Evolutionary conservation across 2,113 vertebrate species (phyloP).

Genomic region (Nesogale talazaci): DNA sequence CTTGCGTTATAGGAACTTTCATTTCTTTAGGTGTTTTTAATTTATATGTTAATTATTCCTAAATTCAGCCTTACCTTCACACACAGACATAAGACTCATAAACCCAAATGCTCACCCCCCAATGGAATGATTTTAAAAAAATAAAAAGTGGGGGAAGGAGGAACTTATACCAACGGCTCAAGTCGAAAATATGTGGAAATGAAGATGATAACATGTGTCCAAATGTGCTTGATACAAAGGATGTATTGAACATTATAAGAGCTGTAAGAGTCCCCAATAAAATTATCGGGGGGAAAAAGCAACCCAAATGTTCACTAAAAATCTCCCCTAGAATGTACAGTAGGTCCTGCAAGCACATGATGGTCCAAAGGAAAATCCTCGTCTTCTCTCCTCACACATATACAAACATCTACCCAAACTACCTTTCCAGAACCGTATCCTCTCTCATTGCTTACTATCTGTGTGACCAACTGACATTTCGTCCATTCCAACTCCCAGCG

Average conservation of each 20-base stretch:
- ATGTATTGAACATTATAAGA: no score
- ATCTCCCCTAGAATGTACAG: not conserved
- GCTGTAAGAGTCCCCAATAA: no score
- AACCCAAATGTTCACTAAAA: conserved; percentile 20
- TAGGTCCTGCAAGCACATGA: not conserved
- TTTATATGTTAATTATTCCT: not conserved
- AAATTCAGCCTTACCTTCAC: not conserved
- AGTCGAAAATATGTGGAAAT: no score
- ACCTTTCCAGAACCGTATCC: not conserved
- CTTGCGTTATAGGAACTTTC: conserved; percentile 2
- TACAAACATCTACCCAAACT: not conserved
- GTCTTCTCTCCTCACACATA: not conserved
- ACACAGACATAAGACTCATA: not conserved
- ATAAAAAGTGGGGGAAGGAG: no score
- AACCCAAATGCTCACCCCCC: conserved; percentile 22
- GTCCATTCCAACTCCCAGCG: not conserved
- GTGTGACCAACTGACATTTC: not conserved
- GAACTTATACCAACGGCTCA: no score
- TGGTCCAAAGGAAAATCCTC: not conserved
- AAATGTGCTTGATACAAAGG: no score
- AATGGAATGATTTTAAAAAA: no score
- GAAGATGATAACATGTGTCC: no score
- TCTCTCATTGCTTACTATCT: not conserved
- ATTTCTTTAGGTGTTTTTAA: not conserved
- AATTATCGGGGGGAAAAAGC: no score